Evolutionary conservation across 2,888 invertebrate species (phyloP), one percentile per base, ranked within the genome.

Genomic region (Cephus sareptanus): DNA sequence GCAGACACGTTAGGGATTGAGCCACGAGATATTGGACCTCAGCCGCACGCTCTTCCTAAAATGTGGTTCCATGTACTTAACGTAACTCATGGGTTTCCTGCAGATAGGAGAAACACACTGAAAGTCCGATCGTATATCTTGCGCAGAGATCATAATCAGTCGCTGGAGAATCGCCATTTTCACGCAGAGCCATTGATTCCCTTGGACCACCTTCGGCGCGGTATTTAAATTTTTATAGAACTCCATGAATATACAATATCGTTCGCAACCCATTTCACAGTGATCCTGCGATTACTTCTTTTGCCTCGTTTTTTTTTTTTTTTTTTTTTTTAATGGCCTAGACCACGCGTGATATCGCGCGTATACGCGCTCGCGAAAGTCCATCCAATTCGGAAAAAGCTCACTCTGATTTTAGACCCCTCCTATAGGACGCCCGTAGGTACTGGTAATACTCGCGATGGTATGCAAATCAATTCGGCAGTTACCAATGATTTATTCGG

Each of bases 401-500:
- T 84, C 85, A 84, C 85, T 82, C 85, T 87, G 89, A 89, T 87
- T 89, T 89, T 87, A 85, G 84, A 88, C 79, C 81, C 81, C 79
- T 75, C 76, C 34, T 74, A 75, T 81, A 74, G 30, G 82, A 85
- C 83, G 80, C 84, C 56, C 23, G 56, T 56, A 84, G 81, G 85
- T 84, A 83, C 85, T 83, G 84, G 83, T 15, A 83, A 82, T 81
- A 82, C 83, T 81, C 82, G 56, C 84, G 83, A 81, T 87, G 84
- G 84, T 90, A 91, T 91, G 91, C 91, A 91, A 91, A 91, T 91
- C 90, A 90, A 90, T 90, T 87, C 85, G 81, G 83, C 82, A 85
- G 85, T 87, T 88, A 84, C 85, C 87, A 77, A 87, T 89, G 90
- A 91, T 91, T 91, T 90, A 91, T 89, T 81, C 84, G 78, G 34